Evolutionary conservation across 2,113 vertebrate genomes (phyloP).

Genomic region (Ascaphus truei): DNA sequence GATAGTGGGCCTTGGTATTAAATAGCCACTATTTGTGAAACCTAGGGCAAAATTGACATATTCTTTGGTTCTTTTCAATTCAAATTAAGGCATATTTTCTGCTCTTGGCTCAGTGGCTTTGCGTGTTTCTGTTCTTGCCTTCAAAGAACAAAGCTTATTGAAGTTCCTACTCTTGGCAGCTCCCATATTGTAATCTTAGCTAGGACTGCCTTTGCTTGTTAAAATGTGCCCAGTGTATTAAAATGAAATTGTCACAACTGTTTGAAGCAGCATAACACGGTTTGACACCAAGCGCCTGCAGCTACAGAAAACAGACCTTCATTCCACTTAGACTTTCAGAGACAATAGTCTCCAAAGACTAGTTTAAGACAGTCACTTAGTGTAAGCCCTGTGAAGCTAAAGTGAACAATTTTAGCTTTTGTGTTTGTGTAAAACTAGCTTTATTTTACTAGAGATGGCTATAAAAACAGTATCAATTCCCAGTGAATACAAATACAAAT

Average conservation of each 20-base stretch:
- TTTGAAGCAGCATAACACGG: conserved; percentile 54
- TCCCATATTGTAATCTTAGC: conserved; percentile 46
- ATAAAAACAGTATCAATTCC: too few species aligned
- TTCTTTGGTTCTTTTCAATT: conserved; percentile 48
- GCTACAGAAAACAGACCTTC: conserved; percentile 68
- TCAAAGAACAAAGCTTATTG: conserved; percentile 41
- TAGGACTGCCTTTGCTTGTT: conserved; percentile 53
- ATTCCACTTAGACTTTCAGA: conserved; percentile 63
- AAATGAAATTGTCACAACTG: conserved; percentile 67
- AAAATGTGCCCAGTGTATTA: conserved; percentile 59
- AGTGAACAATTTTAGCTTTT: conserved; percentile 50
- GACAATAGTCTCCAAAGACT: conserved; percentile 60
- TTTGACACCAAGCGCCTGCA: conserved; percentile 58
- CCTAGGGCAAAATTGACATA: conserved; percentile 53
- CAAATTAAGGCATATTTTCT: conserved; percentile 27
- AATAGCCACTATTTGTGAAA: conserved; percentile 60
- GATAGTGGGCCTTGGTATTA: conserved; percentile 46
- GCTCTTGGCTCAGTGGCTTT: conserved; percentile 43
- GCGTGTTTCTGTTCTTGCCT: conserved; percentile 43
- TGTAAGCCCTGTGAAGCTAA: conserved; percentile 62
- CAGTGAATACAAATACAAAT: background rate
- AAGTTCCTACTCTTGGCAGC: conserved; percentile 46
- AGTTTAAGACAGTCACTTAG: conserved; percentile 54
- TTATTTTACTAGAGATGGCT: background rate
- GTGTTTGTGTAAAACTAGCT: conserved; percentile 37